Conservation (phyloP, 2,888 invertebrate species). For the Brenthis daphne region DNA sequence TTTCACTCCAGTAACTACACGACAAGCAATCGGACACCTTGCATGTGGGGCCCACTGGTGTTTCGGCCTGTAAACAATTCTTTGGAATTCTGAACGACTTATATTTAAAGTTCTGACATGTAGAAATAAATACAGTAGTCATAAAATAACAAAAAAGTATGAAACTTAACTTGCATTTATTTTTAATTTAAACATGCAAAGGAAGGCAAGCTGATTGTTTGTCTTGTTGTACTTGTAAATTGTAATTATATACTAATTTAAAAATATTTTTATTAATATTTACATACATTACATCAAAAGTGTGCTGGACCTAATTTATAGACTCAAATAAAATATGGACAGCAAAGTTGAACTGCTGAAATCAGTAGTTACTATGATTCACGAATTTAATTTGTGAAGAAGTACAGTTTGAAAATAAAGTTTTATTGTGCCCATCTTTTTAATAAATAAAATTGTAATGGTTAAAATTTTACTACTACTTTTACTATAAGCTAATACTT, state of each 20-base stretch:
- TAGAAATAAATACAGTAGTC: slow-evolving; percentile 19
- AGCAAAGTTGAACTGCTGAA: too few relatives aligned
- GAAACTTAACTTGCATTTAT: slow-evolving; percentile 8
- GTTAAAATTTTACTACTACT: too few relatives aligned
- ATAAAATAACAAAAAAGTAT: slow-evolving; percentile 10
- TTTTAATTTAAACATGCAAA: slow-evolving; percentile 16
- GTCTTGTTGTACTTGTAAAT: background rate
- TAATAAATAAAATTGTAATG: too few relatives aligned
- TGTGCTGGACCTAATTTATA: too few relatives aligned
- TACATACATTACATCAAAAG: too few relatives aligned
- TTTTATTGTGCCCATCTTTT: too few relatives aligned
- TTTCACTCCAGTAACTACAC: slow-evolving; percentile 63
- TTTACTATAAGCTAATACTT: too few relatives aligned
- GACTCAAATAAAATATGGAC: too few relatives aligned
- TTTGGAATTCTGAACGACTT: slow-evolving; percentile 19
- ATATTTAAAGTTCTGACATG: slow-evolving; percentile 15
- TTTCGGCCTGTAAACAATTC: slow-evolving; percentile 30
- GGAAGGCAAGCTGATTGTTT: slow-evolving; percentile 9
- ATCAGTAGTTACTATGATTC: too few relatives aligned
- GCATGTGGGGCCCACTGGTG: slow-evolving; percentile 54
- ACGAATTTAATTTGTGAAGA: too few relatives aligned
- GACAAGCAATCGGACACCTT: slow-evolving; percentile 70
- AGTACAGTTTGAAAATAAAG: too few relatives aligned
- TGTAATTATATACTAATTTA: background rate
- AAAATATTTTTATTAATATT: too few relatives aligned